A percentile compares a stretch with the other conserved stretches of the same genome.
phyloP scores from a whole-genome alignment of 2,888 invertebrate genomes.

The Galeruca laticollis region DNA sequence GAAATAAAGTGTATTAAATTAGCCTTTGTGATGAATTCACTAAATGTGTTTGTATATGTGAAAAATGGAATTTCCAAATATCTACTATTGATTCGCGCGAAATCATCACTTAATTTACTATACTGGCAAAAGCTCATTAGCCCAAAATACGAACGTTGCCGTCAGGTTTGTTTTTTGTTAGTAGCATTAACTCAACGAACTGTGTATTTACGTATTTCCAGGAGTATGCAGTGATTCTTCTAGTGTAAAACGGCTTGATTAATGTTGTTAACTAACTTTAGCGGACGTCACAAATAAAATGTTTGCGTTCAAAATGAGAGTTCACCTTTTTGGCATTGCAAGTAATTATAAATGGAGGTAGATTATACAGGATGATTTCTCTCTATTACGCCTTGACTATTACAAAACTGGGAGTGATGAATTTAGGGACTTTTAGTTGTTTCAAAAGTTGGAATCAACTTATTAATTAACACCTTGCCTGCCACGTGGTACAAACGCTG shows the following conservation, averaged over 20 bases:
- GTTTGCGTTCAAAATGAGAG: conserved; percentile 24
- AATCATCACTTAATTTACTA: neutral
- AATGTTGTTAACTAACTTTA: conserved; percentile 36
- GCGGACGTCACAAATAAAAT: conserved; percentile 39
- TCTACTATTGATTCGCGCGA: too few relatives aligned
- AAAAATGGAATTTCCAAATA: too few relatives aligned
- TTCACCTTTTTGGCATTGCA: neutral
- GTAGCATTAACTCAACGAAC: neutral
- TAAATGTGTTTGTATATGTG: too few relatives aligned
- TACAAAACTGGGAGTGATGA: too few relatives aligned
- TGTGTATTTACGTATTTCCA: conserved; percentile 12
- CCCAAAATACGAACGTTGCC: conserved; percentile 1
- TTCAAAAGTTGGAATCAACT: too few relatives aligned
- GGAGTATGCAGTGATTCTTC: conserved; percentile 27
- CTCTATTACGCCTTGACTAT: too few relatives aligned
- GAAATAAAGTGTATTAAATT: too few relatives aligned
- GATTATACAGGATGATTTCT: neutral
- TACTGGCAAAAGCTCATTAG: neutral
- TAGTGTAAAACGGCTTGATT: conserved; percentile 45
- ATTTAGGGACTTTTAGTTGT: too few relatives aligned
- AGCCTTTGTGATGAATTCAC: too few relatives aligned
- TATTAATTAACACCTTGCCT: too few relatives aligned
- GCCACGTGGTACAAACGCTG: too few relatives aligned
- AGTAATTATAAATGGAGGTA: neutral
- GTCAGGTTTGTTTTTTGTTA: conserved; percentile 7